These are phyloP conservation scores for Brenthis hecate DNA, from an alignment of 2,888 invertebrate genomes.

Conservation along the genomic window DNA sequence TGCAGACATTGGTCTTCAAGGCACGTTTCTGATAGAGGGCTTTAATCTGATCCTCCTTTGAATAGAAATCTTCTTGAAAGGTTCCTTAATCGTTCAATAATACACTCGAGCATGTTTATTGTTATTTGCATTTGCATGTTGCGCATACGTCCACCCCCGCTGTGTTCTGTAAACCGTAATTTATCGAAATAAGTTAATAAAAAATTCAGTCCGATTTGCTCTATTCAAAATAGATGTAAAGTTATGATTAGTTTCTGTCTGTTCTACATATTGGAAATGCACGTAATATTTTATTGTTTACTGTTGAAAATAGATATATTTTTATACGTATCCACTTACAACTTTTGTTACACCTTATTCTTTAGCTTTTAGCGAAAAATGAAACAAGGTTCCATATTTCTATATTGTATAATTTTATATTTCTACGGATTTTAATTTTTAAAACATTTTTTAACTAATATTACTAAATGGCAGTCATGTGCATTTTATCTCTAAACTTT, in stretches of 20 bases:
- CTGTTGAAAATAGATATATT: too few species aligned
- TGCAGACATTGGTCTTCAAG: slow-evolving; percentile 67
- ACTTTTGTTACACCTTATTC: too few species aligned
- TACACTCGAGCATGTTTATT: slow-evolving; percentile 64
- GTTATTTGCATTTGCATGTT: slow-evolving; percentile 45
- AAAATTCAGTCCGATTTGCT: slow-evolving; percentile 16
- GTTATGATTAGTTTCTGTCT: slow-evolving; percentile 25
- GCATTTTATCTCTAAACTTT: too few species aligned
- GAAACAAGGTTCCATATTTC: too few species aligned
- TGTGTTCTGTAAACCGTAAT: slow-evolving; percentile 30
- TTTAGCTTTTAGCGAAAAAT: too few species aligned
- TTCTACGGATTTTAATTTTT: too few species aligned
- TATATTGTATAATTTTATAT: too few species aligned
- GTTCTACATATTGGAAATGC: slow-evolving; percentile 13
- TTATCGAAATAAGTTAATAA: slow-evolving; percentile 21
- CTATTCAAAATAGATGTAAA: slow-evolving; percentile 23
- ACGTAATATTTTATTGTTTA: not conserved
- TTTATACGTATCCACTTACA: too few species aligned
- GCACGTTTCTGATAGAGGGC: slow-evolving; percentile 75
- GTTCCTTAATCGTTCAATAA: slow-evolving; percentile 72
- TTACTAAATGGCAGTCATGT: too few species aligned
- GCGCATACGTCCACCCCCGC: slow-evolving; percentile 31
- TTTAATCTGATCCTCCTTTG: slow-evolving; percentile 64
- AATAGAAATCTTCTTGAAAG: slow-evolving; percentile 56
- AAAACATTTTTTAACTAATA: too few species aligned